Base-by-base conservation (phyloP, 2,888 invertebrate genomes). In the Caenorhabditis angaria region DNA sequence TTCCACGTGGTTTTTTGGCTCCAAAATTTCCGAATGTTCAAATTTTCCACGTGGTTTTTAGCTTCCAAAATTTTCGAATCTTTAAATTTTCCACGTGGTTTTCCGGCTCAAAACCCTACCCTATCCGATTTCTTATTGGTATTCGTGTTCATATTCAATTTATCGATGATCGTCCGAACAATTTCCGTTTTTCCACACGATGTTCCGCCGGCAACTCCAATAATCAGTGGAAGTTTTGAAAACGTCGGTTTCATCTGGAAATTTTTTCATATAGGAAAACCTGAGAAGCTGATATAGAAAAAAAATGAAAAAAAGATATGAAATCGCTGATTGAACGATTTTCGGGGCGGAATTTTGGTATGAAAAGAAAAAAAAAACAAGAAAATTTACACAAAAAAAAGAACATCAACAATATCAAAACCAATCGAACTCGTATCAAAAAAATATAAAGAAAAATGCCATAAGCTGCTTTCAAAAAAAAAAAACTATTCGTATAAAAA, bases 111-210 rank as follows among this genome's bases (percentile, higher is more conserved):
- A n/a, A n/a, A n/a, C n/a, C n/a, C n/a, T n/a, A n/a, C n/a, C n/a
- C n/a, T n/a, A n/a, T n/a, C n/a, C n/a, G n/a, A n/a, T n/a, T n/a
- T n/a, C n/a, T n/a, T n/a, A 22, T 65, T 74, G 20, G 61, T 60
- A 20, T 70, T 65, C 20, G 60, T 64, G 25, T 63, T 71, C 10
- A 66, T 61, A 0, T 95, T 95, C 14, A 99, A 90, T 88, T 94
- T 94, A 87, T 97, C 94, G 93, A 97, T 95, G 75, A 99, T 99
- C 81, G 94, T 92, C 85, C 93, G 93, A 89, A 97, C 99, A 82
- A 99, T 99, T 77, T 97, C 95, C 20, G 95, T 94, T 94, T 32
- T 99, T 86, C 99, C 99, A 87, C 95, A 95, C 0, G 97, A 97
- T 18, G 97, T 99, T 27, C 99, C 99, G 28, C 99, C 99, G n/a